Evolutionary conservation across 53 echinoderm and acorn worm genomes (phyloP), one percentile per base, ranked within the genome.

Genomic region (Luidia sarsii): DNA sequence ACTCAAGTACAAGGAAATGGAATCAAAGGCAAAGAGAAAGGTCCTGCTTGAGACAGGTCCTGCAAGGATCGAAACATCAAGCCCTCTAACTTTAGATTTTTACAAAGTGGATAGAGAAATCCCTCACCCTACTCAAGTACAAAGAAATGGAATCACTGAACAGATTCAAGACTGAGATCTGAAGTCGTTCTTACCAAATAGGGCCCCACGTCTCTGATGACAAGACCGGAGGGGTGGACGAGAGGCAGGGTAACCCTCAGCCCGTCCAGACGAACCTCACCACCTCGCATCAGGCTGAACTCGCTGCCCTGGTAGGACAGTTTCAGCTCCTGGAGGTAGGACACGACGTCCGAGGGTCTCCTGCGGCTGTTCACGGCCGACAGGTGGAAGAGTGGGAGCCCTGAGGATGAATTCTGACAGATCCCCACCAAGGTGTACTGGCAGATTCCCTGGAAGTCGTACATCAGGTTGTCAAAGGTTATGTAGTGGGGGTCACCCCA

Each of bases 401-500:
- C n/a, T 22, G 45, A 55, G 0, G 63, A 63, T 7, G 72, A 34
- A 37, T 90, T 86, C 52, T 20, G 52, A 43, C 90, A 90, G 66
- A 74, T 81, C 48, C 57, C 45, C 19, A 80, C 67, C 18, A 90
- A 46, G 0, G 86, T 90, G 85, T 90, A 90, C 73, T 85, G 71
- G 29, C 90, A 90, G 71, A 72, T 75, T 11, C 90, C 90, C 41
- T 90, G 90, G 75, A 72, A 90, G 71, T 86, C 80, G 27, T 81
- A 90, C 51, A 52, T 67, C 29, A 51, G 48, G 50, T 66, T 31
- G 52, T 90, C 90, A 67, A 90, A 90, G 13, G 90, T 86, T 9
- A 80, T 53, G 66, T 90, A 90, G 41, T 90, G 90, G 19, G 90
- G 90, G 15, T 90, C 90, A 35, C 90, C 90, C 90, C 90, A 90